Base-by-base conservation (phyloP, 2,797 vertebrate species). In the Chiroxiphia lanceolata region DNA sequence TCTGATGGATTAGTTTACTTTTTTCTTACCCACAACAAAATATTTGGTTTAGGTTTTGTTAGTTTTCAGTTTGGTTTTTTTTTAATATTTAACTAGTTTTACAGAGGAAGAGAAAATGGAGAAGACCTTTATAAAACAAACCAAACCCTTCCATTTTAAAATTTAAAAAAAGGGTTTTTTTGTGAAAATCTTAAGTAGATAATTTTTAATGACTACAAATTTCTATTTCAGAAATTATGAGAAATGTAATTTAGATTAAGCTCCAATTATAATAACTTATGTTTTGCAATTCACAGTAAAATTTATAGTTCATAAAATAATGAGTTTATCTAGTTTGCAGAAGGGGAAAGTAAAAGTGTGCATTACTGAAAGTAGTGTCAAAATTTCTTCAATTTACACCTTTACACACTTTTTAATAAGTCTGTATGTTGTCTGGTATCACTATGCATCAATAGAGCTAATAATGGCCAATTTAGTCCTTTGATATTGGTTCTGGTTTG, bases 61-160 rank as follows among this genome's bases (percentile, higher is more conserved):
- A 51, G 6, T 5, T 31, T 19, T 51, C 38, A 3, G 23, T 42
- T 56, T 25, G 7, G 3, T 20, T 27, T 22, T 51, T 69, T 36
- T 34, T 27, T 7, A 44, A 22, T 38, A 64, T 57, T 51, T 64
- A 29, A 50, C 5, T 53, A 29, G 1, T 71, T 63, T 48, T 47
- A 34, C 16, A 34, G 34, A 65, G 9, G 6, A 44, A 51, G 12
- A 67, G 36, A 61, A 75, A 40, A 64, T 40, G 29, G 7, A 60
- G 7, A 83, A 60, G 13, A 22, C 3, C 15, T 48, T 76, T 88
- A 45, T 42, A 45, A 81, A 38, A 63, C 3, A 54, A 59, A 11
- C 1, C 56, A 79, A 19, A 0, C 2, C 10, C 5, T 22, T 8
- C 1, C 1, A 3, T 36, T 71, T 54, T 34, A 59, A 44, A n/a